These are phyloP conservation scores for Columbina picui DNA, from an alignment of 2,113 vertebrate genomes.

Conservation along the genomic window DNA sequence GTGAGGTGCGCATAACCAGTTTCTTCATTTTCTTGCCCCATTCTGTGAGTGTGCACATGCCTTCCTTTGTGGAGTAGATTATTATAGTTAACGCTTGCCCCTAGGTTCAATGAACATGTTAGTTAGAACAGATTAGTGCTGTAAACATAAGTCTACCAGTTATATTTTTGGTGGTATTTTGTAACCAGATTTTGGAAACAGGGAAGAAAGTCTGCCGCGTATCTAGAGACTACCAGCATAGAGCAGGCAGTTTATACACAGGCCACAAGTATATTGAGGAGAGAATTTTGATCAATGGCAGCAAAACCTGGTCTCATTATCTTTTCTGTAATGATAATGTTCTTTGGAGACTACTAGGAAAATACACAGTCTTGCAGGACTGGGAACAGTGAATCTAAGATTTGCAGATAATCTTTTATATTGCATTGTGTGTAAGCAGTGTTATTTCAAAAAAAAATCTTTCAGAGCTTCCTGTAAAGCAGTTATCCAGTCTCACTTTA, in stretches of 20 bases:
- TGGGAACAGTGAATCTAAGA: neutral
- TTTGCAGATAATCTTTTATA: neutral
- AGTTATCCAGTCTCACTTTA: neutral
- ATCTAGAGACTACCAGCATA: neutral
- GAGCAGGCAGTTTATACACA: neutral
- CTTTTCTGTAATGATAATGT: neutral
- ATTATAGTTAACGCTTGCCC: neutral
- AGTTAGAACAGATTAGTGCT: neutral
- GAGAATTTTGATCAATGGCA: neutral
- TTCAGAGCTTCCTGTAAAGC: neutral
- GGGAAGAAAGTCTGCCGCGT: neutral
- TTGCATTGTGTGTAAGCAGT: neutral
- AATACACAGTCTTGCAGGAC: neutral
- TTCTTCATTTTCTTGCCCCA: rapidly evolving
- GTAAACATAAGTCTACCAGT: neutral
- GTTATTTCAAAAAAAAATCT: rapidly evolving
- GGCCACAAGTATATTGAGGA: neutral
- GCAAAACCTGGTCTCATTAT: neutral
- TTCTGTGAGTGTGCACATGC: rapidly evolving
- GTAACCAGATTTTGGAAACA: neutral
- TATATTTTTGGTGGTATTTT: neutral
- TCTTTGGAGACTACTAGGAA: neutral
- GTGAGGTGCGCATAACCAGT: neutral
- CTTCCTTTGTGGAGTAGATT: neutral
- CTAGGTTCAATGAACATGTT: neutral